Evolutionary conservation across 2,888 invertebrate species (phyloP).

Genomic region (Neoaliturus tenellus): DNA sequence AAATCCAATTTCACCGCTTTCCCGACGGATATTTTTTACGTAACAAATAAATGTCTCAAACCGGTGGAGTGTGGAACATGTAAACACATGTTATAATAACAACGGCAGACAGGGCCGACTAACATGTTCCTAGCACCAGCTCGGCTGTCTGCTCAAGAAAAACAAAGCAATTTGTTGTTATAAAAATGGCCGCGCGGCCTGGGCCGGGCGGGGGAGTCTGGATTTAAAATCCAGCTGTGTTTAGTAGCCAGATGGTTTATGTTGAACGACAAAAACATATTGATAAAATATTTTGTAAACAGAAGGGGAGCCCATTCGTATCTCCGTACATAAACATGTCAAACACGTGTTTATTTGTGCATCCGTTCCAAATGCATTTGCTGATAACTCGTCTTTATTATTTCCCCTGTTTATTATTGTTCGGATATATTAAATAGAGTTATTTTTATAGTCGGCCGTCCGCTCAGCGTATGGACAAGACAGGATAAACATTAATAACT

Average conservation of each 20-base stretch:
- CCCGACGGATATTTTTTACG: too few relatives aligned
- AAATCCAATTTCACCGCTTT: too few relatives aligned
- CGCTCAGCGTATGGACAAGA: neutral
- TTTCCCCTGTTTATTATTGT: constrained; percentile 46
- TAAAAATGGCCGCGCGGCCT: constrained; percentile 36
- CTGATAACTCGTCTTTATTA: constrained; percentile 41
- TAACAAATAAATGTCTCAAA: neutral
- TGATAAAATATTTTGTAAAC: constrained; percentile 54
- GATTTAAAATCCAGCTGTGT: constrained; percentile 54
- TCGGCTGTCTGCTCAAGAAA: constrained; percentile 39
- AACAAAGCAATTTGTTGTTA: constrained; percentile 50
- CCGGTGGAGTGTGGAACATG: neutral
- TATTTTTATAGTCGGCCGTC: constrained; percentile 9
- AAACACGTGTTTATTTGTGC: constrained; percentile 50
- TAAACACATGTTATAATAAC: constrained; percentile 38
- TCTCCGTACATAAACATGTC: constrained; percentile 50
- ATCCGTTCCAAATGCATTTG: constrained; percentile 51
- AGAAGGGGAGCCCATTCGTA: constrained; percentile 44
- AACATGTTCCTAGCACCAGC: constrained; percentile 45
- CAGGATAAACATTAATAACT: constrained; percentile 26
- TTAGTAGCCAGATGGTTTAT: constrained; percentile 52
- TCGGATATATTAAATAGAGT: constrained; percentile 42
- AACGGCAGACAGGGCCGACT: constrained; percentile 20
- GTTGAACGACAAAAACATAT: constrained; percentile 54
- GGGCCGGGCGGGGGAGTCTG: constrained; percentile 28